phyloP scores from a whole-genome alignment of 2,888 invertebrate species.

The Allacma fusca region DNA sequence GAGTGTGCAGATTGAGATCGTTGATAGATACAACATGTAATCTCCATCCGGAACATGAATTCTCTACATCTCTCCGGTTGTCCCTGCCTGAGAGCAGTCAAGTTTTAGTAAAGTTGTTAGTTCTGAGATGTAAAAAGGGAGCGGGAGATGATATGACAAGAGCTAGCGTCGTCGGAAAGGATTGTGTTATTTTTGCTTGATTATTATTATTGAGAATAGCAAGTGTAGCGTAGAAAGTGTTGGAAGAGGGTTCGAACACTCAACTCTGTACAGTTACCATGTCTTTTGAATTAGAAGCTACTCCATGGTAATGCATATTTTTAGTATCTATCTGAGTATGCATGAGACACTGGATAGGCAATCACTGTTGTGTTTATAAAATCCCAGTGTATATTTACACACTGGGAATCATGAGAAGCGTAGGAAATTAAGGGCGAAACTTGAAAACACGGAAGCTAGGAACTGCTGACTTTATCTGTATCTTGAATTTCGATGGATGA shows the following conservation, averaged over 20 bases:
- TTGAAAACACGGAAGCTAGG: constrained; percentile 33
- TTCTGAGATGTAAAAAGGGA: neutral
- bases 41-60: constrained; percentile 51
- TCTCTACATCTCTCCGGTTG: neutral
- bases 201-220: constrained; percentile 1
- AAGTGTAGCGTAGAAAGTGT: neutral
- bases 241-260: neutral
- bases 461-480: constrained; percentile 48
- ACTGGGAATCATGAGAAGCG: too few relatives aligned
- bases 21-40: constrained; percentile 41
- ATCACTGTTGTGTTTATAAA: too few relatives aligned
- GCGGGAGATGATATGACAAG: neutral
- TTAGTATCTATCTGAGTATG: too few relatives aligned
- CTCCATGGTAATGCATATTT: too few relatives aligned
- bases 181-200: constrained; percentile 1
- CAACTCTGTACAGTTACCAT: too few relatives aligned
- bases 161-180: neutral
- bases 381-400: too few relatives aligned
- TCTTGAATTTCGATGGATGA: constrained; percentile 46
- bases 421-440: constrained; percentile 25
- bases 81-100: too few relatives aligned
- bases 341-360: too few relatives aligned
- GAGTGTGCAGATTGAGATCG: constrained; percentile 17
- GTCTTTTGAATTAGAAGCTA: neutral
- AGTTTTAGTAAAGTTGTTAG: neutral